These are phyloP conservation scores for Plecotus auritus DNA, from an alignment of 2,113 vertebrate genomes.

Conservation along the genomic window DNA sequence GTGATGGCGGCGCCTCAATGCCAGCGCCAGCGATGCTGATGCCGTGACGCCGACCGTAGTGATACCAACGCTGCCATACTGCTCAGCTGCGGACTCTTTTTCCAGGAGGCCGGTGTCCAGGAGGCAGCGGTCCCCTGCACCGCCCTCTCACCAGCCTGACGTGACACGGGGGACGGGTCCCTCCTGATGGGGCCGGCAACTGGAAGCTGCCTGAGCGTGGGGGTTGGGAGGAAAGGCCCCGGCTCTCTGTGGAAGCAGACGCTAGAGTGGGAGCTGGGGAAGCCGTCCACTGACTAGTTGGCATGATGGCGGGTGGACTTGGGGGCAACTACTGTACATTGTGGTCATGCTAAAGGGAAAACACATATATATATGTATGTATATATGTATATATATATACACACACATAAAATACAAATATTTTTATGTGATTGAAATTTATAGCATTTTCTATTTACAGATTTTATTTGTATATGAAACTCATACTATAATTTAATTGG, in stretches of 20 bases:
- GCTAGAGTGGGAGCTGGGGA: fast-evolving
- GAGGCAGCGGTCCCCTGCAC: fast-evolving
- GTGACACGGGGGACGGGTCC: fast-evolving
- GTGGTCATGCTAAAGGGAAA: constrained; percentile 54
- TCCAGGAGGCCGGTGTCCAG: fast-evolving
- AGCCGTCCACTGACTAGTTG: fast-evolving
- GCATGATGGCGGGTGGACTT: neutral
- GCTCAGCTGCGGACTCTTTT: fast-evolving
- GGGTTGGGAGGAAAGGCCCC: neutral
- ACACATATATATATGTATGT: constrained; percentile 39
- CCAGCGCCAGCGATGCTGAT: fast-evolving
- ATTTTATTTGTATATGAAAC: constrained; percentile 75
- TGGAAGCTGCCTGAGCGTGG: no score
- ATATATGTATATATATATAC: neutral
- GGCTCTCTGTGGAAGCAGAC: fast-evolving
- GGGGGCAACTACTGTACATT: constrained; percentile 39
- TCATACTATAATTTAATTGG: constrained; percentile 64
- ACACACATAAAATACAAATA: constrained; percentile 48
- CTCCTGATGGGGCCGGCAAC: fast-evolving
- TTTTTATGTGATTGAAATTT: constrained; percentile 72
- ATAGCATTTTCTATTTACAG: constrained; percentile 75
- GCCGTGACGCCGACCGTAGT: no score
- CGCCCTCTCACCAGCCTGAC: fast-evolving
- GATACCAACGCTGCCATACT: no score
- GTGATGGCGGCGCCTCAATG: constrained; percentile 55